phyloP scores from a whole-genome alignment of 2,888 invertebrate species.

The Pheosia gnoma region DNA sequence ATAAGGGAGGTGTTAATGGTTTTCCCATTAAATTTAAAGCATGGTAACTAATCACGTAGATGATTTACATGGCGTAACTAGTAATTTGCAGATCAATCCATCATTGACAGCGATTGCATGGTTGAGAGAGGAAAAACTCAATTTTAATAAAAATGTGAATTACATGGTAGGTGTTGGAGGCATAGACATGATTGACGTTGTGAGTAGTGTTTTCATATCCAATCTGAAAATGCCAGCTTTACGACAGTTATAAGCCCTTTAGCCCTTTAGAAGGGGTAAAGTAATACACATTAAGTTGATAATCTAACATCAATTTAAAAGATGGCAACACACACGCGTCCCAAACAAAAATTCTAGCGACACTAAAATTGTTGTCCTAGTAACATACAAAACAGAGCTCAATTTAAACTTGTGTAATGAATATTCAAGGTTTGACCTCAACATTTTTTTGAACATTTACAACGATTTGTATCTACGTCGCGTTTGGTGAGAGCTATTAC shows the following conservation, averaged over 20 bases:
- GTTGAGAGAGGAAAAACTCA: not conserved
- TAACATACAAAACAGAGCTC: conserved; percentile 25
- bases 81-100: not conserved
- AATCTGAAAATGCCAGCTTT: too few species aligned
- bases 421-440: conserved; percentile 31
- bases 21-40: not conserved
- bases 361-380: conserved; percentile 11
- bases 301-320: not conserved
- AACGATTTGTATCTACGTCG: conserved; percentile 35
- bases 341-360: not conserved
- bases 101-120: not conserved
- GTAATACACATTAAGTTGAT: not conserved
- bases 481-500: conserved; percentile 5
- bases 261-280: too few species aligned
- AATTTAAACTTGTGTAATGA: conserved; percentile 24
- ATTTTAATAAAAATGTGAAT: not conserved
- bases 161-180: not conserved
- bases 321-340: not conserved
- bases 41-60: not conserved
- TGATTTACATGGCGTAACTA: not conserved
- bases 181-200: too few species aligned
- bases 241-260: too few species aligned
- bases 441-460: conserved; percentile 16
- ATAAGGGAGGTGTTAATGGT: not conserved
- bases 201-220: too few species aligned